Conservation (phyloP, 37 sponge, comb jelly and placozoan genomes). For the Agelas oroides region DNA sequence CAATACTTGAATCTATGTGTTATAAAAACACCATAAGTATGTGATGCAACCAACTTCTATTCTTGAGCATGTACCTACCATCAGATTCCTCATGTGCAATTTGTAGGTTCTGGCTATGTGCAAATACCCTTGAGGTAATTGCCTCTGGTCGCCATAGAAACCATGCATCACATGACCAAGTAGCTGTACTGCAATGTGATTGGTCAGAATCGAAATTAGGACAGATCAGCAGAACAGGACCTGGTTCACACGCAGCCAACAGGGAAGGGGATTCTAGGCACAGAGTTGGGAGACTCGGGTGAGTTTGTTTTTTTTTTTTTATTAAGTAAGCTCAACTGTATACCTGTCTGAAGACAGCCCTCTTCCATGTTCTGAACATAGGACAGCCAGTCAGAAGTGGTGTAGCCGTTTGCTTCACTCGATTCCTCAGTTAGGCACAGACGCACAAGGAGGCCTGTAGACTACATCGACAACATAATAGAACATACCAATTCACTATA, state of each 20-base stretch:
- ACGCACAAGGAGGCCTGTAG: conserved; percentile 17
- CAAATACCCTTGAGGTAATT: neutral
- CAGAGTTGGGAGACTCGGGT: too few relatives aligned
- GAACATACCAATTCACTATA: too few relatives aligned
- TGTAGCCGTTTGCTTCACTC: neutral
- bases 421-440: conserved; percentile 9
- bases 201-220: neutral
- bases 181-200: neutral
- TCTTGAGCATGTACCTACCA: neutral
- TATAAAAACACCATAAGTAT: too few relatives aligned
- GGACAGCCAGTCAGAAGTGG: conserved; percentile 29
- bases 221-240: conserved; percentile 32
- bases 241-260: conserved; percentile 29
- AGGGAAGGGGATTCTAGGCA: conserved; percentile 3
- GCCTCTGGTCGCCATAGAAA: conserved; percentile 68
- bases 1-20: too few relatives aligned
- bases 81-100: neutral
- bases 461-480: neutral
- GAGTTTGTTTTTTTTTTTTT: neutral
- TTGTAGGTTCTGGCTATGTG: neutral
- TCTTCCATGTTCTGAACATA: neutral
- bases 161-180: conserved; percentile 55
- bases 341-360: too few relatives aligned
- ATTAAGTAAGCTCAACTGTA: too few relatives aligned
- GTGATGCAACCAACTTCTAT: neutral